Conservation (phyloP, 2,113 vertebrate genomes). For the Pholis gunnellus region DNA sequence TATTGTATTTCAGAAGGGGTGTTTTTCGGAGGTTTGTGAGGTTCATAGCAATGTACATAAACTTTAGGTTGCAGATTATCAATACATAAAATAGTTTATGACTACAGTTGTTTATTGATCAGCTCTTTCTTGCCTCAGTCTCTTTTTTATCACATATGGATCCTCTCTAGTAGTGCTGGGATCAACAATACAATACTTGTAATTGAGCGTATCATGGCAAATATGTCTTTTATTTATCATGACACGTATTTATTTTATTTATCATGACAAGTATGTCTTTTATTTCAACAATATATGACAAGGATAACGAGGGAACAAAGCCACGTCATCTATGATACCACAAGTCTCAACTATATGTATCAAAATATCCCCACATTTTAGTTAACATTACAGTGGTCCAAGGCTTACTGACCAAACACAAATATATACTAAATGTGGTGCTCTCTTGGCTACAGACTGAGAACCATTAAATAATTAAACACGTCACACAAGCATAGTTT, state of each 20-base stretch:
- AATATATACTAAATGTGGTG: not conserved
- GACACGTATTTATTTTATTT: no score
- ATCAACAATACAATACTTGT: not conserved
- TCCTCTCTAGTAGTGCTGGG: not conserved
- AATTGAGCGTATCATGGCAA: not conserved
- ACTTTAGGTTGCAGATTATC: slow-evolving; percentile 8
- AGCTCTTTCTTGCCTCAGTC: not conserved
- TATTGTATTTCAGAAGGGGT: not conserved
- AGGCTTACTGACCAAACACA: not conserved
- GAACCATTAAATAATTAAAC: not conserved
- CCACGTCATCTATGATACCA: not conserved
- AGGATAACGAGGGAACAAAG: not conserved
- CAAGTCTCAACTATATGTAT: not conserved
- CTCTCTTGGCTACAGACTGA: not conserved
- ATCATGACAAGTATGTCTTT: no score
- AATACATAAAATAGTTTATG: not conserved
- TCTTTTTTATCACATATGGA: not conserved
- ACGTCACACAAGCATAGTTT: not conserved
- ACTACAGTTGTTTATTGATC: not conserved
- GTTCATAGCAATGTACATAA: slow-evolving; percentile 3
- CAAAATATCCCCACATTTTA: not conserved
- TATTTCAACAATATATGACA: not conserved
- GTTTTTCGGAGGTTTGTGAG: not conserved
- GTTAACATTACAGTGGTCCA: not conserved
- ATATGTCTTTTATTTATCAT: no score